Evolutionary conservation across 53 echinoderm and acorn worm genomes (phyloP).

Genomic region (Patiria pectinifera): DNA sequence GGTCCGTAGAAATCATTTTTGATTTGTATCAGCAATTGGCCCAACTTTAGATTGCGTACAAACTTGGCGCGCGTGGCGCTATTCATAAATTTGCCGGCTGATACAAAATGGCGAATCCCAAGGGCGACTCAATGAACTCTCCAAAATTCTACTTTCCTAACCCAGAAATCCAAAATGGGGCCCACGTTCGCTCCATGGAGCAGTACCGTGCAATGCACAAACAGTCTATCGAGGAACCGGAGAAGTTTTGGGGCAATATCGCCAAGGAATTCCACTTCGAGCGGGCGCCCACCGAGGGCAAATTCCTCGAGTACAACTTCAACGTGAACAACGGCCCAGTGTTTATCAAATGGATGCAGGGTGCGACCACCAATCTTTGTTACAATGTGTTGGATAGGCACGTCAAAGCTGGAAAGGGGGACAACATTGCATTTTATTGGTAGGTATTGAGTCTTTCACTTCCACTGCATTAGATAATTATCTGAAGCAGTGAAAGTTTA

Average conservation of each 20-base stretch:
- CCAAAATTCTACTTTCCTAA: conserved; percentile 71
- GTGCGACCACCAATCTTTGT: conserved; percentile 94
- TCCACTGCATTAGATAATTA: no score
- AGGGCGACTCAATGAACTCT: conserved; percentile 44
- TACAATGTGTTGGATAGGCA: conserved; percentile 97
- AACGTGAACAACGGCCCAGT: conserved; percentile 82
- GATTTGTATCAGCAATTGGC: no score
- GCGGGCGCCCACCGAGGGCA: conserved; percentile 75
- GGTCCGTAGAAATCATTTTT: no score
- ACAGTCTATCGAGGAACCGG: conserved; percentile 87
- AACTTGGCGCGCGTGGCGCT: no score
- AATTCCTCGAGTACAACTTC: conserved; percentile 90
- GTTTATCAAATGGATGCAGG: conserved; percentile 93
- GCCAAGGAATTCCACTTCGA: conserved; percentile 87
- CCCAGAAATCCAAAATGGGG: conserved; percentile 80
- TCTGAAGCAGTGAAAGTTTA: no score
- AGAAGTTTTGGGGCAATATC: conserved; percentile 90
- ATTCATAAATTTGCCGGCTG: not conserved
- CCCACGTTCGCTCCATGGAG: conserved; percentile 84
- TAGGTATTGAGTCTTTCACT: conserved; percentile 54
- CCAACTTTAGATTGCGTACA: no score
- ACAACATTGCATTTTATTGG: conserved; percentile 97
- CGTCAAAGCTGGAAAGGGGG: conserved; percentile 85
- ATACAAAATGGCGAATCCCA: conserved; percentile 45
- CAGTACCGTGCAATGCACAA: conserved; percentile 84